These are phyloP conservation scores for Nannobrachium achirus DNA, from an alignment of 2,113 vertebrate species.

Conservation along the genomic window DNA sequence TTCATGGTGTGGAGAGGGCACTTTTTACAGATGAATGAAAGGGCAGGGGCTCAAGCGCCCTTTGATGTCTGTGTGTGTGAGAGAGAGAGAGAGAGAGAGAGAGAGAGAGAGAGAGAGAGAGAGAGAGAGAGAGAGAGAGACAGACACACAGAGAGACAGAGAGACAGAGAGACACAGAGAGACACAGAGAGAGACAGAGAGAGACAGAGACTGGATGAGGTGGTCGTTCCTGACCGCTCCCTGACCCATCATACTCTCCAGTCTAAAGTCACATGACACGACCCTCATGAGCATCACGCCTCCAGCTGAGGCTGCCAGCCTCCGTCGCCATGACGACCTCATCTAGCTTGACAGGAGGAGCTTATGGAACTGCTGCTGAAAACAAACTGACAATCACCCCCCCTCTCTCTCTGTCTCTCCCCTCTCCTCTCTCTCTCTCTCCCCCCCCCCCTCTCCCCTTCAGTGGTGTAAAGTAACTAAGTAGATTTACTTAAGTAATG, in stretches of 20 bases:
- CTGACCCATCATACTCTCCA: conserved; percentile 43
- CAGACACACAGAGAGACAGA: background rate
- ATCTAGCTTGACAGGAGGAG: conserved; percentile 75
- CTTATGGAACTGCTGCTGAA: conserved; percentile 70
- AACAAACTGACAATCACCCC: conserved; percentile 69
- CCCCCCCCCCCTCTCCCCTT: background rate
- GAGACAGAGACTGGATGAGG: background rate
- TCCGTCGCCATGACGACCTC: conserved; percentile 79
- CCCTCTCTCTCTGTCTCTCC: conserved; percentile 8
- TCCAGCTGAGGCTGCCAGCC: conserved; percentile 57
- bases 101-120: background rate
- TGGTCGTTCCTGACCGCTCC: conserved; percentile 29
- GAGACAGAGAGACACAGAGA: background rate
- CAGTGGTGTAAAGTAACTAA: too few relatives aligned
- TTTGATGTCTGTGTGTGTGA: too few relatives aligned
- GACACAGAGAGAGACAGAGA: background rate
- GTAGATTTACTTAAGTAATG: too few relatives aligned
- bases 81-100: conserved; percentile 36
- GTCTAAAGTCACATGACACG: too few relatives aligned
- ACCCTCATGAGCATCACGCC: conserved; percentile 53
- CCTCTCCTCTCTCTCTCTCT: conserved; percentile 26
- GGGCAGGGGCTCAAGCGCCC: too few relatives aligned
- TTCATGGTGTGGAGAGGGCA: too few relatives aligned
- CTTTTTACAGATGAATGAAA: too few relatives aligned
- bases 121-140: conserved; percentile 6